Percentiles rank a stretch among this genome's conserved stretches.
Conservation (phyloP, 2,888 invertebrate genomes). For the Adelphocoris suturalis region DNA sequence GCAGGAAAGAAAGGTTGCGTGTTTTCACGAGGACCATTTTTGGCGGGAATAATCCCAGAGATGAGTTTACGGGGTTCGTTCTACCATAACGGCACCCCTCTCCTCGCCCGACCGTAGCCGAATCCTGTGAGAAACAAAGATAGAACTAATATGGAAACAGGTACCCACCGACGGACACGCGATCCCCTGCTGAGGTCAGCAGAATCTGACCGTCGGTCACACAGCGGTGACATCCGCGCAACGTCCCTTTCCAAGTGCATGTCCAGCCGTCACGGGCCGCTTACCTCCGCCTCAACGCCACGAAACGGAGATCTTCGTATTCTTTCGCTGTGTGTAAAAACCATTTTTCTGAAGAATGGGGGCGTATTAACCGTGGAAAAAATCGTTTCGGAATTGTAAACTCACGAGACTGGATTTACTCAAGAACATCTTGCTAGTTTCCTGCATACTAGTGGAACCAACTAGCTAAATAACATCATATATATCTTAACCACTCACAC, state of each 20-base stretch:
- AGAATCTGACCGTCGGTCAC: constrained; percentile 31
- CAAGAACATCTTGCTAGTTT: background rate
- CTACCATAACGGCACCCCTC: constrained; percentile 47
- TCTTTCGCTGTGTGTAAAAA: constrained; percentile 5
- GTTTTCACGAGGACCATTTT: background rate
- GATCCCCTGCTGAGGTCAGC: constrained; percentile 58
- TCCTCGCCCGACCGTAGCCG: constrained; percentile 4
- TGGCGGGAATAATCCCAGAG: constrained; percentile 71
- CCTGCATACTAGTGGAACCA: background rate
- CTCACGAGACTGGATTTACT: constrained; percentile 19
- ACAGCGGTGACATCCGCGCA: constrained; percentile 61
- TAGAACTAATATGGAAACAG: constrained; percentile 14
- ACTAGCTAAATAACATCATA: no score
- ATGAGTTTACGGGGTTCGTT: constrained; percentile 55
- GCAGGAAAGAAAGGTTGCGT: constrained; percentile 13
- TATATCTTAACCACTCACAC: no score
- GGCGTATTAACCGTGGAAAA: constrained; percentile 49
- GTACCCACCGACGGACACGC: constrained; percentile 19
- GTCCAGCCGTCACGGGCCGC: constrained; percentile 56
- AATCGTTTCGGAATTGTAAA: background rate
- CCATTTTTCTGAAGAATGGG: constrained; percentile 56
- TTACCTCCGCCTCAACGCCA: constrained; percentile 35
- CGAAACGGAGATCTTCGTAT: constrained; percentile 8
- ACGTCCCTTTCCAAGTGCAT: constrained; percentile 10
- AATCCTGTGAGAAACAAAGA: constrained; percentile 34